phyloP scores from a whole-genome alignment of 2,113 vertebrate species.

The Otocyon megalotis region DNA sequence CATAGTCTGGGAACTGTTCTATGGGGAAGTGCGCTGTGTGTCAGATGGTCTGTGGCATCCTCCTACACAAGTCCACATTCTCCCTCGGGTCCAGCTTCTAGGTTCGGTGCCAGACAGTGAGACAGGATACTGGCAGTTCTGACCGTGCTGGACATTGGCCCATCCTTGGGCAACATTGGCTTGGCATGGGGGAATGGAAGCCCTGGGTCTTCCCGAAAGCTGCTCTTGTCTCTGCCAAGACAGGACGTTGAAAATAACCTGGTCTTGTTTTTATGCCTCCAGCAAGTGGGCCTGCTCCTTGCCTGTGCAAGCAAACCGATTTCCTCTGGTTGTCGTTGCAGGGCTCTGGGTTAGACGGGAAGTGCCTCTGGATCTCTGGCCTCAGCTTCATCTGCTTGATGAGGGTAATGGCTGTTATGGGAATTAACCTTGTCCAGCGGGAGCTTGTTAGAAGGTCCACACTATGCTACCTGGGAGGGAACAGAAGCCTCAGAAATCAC shows the following conservation, averaged over 20 bases:
- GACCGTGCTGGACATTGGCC: conserved; percentile 8
- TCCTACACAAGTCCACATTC: not conserved
- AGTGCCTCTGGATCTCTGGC: not conserved
- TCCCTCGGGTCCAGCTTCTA: not conserved
- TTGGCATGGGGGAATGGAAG: conserved; percentile 42
- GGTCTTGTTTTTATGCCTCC: not conserved
- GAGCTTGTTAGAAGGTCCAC: not conserved
- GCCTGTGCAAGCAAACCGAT: not conserved
- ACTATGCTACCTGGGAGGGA: fast-evolving
- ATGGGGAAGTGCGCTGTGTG: not conserved
- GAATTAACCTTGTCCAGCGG: too few species aligned
- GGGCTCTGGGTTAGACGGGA: not conserved
- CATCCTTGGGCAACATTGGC: conserved; percentile 57
- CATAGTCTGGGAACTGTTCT: not conserved
- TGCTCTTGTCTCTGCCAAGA: conserved; percentile 59
- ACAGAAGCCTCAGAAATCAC: not conserved
- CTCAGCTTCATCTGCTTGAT: not conserved
- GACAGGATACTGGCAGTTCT: conserved; percentile 68
- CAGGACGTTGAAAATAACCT: conserved; percentile 43
- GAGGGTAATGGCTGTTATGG: not conserved
- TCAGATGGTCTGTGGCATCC: not conserved
- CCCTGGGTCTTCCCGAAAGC: conserved; percentile 77
- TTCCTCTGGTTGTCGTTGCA: not conserved
- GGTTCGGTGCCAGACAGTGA: conserved; percentile 44
- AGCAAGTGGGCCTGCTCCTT: not conserved